Conservation (phyloP, 2,888 invertebrate species). For the Phania funesta region DNA sequence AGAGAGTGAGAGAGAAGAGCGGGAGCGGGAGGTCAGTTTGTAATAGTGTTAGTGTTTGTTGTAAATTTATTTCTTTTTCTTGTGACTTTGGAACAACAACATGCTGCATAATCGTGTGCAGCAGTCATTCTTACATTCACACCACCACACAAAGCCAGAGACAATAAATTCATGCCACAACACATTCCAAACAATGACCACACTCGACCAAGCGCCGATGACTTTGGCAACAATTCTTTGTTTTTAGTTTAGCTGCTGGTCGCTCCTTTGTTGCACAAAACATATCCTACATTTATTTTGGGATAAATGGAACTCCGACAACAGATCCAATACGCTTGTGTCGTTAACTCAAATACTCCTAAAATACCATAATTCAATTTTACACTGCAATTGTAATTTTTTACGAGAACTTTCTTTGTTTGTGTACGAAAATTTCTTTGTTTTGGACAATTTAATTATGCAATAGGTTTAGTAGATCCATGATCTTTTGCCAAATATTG, state of each 20-base stretch:
- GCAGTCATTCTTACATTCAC: neutral
- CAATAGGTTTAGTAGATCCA: neutral
- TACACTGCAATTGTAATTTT: conserved; percentile 20
- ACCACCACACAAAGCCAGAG: conserved; percentile 14
- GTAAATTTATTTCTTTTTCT: conserved; percentile 27
- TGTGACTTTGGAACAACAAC: conserved; percentile 31
- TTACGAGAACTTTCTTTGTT: neutral
- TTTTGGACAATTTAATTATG: neutral
- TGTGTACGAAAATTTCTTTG: neutral
- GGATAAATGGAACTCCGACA: neutral
- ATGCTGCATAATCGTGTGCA: neutral
- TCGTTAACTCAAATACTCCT: neutral
- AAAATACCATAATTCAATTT: neutral
- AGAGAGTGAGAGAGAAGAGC: neutral
- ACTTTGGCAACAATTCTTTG: conserved; percentile 15
- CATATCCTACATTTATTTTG: neutral
- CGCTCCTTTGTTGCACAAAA: conserved; percentile 13
- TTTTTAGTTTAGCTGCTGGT: conserved; percentile 8
- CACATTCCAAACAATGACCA: conserved; percentile 17
- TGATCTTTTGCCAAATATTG: too few relatives aligned
- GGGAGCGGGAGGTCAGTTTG: conserved; percentile 34
- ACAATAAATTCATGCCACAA: conserved; percentile 34
- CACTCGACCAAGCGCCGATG: neutral
- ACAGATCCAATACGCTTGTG: conserved; percentile 34
- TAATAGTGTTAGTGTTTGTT: conserved; percentile 42